Percentiles rank a stretch among this genome's conserved stretches.
These are phyloP conservation scores for Smutsia temminckii DNA, from an alignment of 2,797 vertebrate genomes.

Conservation along the genomic window DNA sequence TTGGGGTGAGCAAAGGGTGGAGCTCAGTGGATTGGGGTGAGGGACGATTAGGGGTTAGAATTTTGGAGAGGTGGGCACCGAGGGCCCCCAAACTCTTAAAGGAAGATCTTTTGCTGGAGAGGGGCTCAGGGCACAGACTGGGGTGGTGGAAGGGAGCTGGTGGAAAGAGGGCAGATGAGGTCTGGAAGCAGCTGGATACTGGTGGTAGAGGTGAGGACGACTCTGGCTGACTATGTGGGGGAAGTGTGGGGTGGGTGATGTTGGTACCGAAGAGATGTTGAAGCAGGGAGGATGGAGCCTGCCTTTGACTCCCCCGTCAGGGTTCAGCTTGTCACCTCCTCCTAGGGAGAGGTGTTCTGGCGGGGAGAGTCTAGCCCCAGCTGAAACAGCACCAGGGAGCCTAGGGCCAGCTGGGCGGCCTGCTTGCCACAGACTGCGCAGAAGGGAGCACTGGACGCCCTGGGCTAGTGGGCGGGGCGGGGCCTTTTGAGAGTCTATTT, in stretches of 20 bases:
- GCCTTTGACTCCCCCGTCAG: not conserved
- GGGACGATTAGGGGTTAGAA: slow-evolving; percentile 12
- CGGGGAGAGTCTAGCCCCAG: not conserved
- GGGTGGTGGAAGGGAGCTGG: no score
- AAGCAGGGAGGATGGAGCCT: not conserved
- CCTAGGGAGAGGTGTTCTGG: not conserved
- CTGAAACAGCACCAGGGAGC: not conserved
- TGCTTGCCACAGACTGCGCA: not conserved
- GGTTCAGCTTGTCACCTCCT: not conserved
- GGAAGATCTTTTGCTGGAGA: not conserved
- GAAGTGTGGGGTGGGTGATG: not conserved
- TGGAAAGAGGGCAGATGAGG: not conserved
- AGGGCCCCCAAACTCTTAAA: not conserved
- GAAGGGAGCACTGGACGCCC: not conserved
- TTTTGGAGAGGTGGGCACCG: not conserved
- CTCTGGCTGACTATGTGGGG: not conserved
- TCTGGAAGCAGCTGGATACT: not conserved
- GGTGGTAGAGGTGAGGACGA: not conserved
- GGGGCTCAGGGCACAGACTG: not conserved
- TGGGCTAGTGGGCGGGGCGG: accelerated
- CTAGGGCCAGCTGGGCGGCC: not conserved
- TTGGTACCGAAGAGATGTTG: not conserved
- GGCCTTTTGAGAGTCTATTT: not conserved
- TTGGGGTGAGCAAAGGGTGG: slow-evolving; percentile 21
- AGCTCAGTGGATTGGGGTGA: not conserved